phyloP scores from a whole-genome alignment of 2,888 invertebrate species.

The Tenthredo livida region DNA sequence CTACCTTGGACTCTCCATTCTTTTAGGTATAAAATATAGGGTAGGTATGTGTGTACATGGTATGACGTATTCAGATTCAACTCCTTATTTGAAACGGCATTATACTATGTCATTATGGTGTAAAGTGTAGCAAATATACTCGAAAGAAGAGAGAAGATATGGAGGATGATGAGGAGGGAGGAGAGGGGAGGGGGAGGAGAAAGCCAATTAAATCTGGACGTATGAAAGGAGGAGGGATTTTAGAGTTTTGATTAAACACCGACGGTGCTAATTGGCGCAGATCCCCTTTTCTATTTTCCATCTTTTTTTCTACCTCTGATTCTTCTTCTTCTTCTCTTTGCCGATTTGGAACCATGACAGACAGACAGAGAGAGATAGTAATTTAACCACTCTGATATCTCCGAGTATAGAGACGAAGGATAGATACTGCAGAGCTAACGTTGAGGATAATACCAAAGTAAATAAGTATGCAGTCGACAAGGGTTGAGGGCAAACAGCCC shows the following conservation, averaged over 20 bases:
- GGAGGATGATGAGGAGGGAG: background rate
- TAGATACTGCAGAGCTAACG: background rate
- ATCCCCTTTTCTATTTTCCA: background rate
- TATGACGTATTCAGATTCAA: background rate
- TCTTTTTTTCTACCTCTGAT: background rate
- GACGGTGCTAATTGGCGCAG: slow-evolving; percentile 47
- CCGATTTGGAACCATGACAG: too few species aligned
- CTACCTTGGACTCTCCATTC: slow-evolving; percentile 53
- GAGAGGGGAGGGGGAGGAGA: background rate
- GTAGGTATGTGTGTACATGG: too few species aligned
- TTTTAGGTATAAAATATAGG: slow-evolving; percentile 58
- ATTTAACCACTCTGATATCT: too few species aligned
- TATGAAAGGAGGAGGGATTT: slow-evolving; percentile 60
- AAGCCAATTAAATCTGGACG: slow-evolving; percentile 9
- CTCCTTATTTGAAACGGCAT: slow-evolving; percentile 10
- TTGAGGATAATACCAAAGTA: slow-evolving; percentile 22
- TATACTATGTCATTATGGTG: background rate
- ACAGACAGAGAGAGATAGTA: too few species aligned
- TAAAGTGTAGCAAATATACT: slow-evolving; percentile 42
- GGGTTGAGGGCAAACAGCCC: slow-evolving; percentile 70
- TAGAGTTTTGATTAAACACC: slow-evolving; percentile 77
- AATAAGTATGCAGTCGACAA: slow-evolving; percentile 51
- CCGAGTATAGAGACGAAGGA: too few species aligned
- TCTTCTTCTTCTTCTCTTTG: too few species aligned
- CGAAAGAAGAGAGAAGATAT: background rate